Base-by-base conservation (phyloP, 1,140 invertebrate species). In the Patella vulgata region DNA sequence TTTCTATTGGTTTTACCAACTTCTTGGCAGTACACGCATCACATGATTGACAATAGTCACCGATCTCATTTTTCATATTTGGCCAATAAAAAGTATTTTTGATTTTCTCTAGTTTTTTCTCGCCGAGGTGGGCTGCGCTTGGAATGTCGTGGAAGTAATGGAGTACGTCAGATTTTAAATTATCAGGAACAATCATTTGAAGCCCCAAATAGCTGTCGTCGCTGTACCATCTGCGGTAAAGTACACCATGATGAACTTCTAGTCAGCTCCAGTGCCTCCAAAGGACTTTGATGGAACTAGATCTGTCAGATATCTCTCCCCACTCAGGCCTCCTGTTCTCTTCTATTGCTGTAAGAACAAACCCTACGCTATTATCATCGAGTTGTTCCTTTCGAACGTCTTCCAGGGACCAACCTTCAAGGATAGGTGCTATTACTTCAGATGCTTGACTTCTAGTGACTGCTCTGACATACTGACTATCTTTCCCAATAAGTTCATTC, bases 261-360 rank as follows among this genome's bases (percentile, higher is more conserved):
- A 74, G 50, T 39, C 60, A 56, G 28, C 63, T 59, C 66, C 63
- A 73, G 25, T 51, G 39, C 23, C 43, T 52, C 64, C 66, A 69
- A 3, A 71, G 25, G 4, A 40, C 48, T 47, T 71, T 68, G 5
- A 61, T 12, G 23, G 30, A 40, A 25, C 30, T 6, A 51, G 12
- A 11, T 25, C 40, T 12, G 19, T 36, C 25, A 40, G 67, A 62
- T 1, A 63, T 31, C 28, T 53, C 31, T 25, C 48, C 23, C 70
- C 62, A 68, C 4, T 51, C n/a, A 44, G 66, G 62, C 28, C 47
- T 53, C 4, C 11, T 11, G 11, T 23, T 12, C 4, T 11, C 6
- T n/a, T 28, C 40, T 23, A 47, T 47, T 23, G 23, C 1, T 3
- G n/a, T 30, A 2, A 60, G 30, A 3, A 69, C 21, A 36, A 58